Evolutionary conservation across 23 tunicate genomes (phyloP).

Genomic region (Ascidia mentula): DNA sequence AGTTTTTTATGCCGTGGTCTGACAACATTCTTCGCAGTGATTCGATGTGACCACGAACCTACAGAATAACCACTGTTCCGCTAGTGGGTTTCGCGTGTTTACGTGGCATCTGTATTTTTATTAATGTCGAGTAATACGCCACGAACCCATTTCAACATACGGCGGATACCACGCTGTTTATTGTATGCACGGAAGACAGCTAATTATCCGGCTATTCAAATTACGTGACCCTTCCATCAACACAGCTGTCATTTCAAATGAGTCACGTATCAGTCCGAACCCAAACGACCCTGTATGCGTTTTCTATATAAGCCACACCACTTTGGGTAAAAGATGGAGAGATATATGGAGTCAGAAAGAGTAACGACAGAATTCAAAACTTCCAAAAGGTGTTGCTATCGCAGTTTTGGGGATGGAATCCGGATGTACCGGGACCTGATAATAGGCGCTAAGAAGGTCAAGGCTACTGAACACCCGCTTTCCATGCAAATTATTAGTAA

Average conservation of each 20-base stretch:
- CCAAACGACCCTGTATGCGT: conserved; percentile 13
- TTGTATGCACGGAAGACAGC: too few species aligned
- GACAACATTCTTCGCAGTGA: too few species aligned
- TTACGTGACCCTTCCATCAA: conserved; percentile 3
- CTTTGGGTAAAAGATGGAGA: conserved; percentile 8
- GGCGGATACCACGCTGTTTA: too few species aligned
- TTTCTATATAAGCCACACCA: conserved; percentile 6
- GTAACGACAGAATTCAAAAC: not conserved
- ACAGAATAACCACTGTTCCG: too few species aligned
- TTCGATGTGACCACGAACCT: too few species aligned
- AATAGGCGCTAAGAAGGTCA: not conserved
- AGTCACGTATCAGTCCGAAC: not conserved
- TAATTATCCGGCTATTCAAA: not conserved
- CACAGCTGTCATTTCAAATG: conserved; percentile 6
- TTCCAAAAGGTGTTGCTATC: conserved; percentile 13
- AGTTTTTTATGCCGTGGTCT: too few species aligned
- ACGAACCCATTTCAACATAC: too few species aligned
- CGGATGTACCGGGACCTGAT: conserved; percentile 16
- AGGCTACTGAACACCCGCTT: conserved; percentile 5
- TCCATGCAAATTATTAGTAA: conserved; percentile 14
- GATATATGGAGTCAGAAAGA: conserved; percentile 15
- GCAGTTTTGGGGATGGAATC: conserved; percentile 17
- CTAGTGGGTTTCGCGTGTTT: too few species aligned
- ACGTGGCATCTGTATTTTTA: too few species aligned
- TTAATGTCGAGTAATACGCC: too few species aligned